A percentile compares a stretch with the other conserved stretches of the same genome.
These are phyloP conservation scores for Myrmecophaga tridactyla DNA, from an alignment of 2,113 vertebrate genomes.

Conservation along the genomic window DNA sequence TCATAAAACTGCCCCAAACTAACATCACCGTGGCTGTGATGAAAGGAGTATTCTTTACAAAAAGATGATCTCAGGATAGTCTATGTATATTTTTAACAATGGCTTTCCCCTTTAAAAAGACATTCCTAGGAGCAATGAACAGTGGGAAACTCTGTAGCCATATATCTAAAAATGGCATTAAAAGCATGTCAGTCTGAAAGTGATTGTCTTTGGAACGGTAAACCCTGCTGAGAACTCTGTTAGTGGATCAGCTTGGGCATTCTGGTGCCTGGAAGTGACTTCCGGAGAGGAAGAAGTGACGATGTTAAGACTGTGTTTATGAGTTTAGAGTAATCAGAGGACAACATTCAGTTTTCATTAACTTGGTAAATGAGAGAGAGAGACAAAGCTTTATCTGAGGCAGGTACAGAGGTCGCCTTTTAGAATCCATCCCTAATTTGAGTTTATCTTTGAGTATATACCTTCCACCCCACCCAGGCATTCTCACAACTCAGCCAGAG, in stretches of 20 bases:
- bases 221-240: slow-evolving; percentile 67
- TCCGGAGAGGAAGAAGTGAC: not conserved
- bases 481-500: not conserved
- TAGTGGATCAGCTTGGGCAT: not conserved
- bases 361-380: not conserved
- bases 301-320: not conserved
- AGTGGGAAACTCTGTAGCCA: slow-evolving; percentile 73
- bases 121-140: slow-evolving; percentile 78
- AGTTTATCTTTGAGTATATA: not conserved
- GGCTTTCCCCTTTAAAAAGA: slow-evolving; percentile 71
- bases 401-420: not conserved
- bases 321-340: not conserved
- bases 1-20: slow-evolving; percentile 70
- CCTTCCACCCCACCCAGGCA: not conserved
- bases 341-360: not conserved
- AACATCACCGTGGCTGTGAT: slow-evolving; percentile 68
- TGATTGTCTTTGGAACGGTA: slow-evolving; percentile 74
- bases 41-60: slow-evolving; percentile 74
- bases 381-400: not conserved
- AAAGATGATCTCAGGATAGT: slow-evolving; percentile 70
- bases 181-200: slow-evolving; percentile 69
- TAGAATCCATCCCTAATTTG: not conserved
- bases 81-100: slow-evolving; percentile 72
- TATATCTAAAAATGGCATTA: slow-evolving; percentile 79
- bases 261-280: not conserved